Conservation (phyloP, 1,140 invertebrate genomes). For the Drosophila pruinosa region DNA sequence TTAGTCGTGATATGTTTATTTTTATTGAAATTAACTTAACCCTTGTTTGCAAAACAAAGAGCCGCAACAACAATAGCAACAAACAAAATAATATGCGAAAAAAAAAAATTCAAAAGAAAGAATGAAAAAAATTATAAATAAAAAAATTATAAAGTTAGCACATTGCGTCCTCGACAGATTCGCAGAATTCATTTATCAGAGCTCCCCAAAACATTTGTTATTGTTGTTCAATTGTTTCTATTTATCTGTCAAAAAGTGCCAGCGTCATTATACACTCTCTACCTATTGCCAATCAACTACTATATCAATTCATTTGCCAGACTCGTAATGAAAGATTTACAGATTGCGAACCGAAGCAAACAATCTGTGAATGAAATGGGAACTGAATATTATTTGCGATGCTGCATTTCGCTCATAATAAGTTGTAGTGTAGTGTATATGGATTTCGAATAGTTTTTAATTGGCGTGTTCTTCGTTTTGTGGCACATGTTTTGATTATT, state of each 20-base stretch:
- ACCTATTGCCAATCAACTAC: neutral
- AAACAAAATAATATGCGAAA: neutral
- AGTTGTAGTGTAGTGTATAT: neutral
- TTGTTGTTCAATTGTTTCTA: constrained; percentile 69
- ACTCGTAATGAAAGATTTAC: neutral
- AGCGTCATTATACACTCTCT: constrained; percentile 34
- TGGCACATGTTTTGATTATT: constrained; percentile 78
- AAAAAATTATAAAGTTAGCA: constrained; percentile 34
- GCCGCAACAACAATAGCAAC: neutral
- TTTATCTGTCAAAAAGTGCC: constrained; percentile 43
- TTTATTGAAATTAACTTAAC: constrained; percentile 53
- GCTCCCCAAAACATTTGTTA: constrained; percentile 56
- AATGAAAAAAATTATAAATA: constrained; percentile 6
- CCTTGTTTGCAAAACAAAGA: constrained; percentile 21
- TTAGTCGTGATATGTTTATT: constrained; percentile 47
- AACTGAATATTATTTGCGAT: too few species aligned
- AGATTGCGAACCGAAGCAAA: too few species aligned
- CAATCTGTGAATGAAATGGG: too few species aligned
- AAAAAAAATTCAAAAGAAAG: neutral
- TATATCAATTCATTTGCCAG: neutral
- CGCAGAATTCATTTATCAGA: constrained; percentile 75
- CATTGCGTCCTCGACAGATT: constrained; percentile 63
- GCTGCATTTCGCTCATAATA: too few species aligned
- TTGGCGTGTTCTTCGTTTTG: constrained; percentile 18
- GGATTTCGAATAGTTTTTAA: neutral